Percentiles rank a stretch among this genome's conserved stretches.
Evolutionary conservation across 2,888 invertebrate genomes (phyloP).

Genomic region (Ellobium chinense): DNA sequence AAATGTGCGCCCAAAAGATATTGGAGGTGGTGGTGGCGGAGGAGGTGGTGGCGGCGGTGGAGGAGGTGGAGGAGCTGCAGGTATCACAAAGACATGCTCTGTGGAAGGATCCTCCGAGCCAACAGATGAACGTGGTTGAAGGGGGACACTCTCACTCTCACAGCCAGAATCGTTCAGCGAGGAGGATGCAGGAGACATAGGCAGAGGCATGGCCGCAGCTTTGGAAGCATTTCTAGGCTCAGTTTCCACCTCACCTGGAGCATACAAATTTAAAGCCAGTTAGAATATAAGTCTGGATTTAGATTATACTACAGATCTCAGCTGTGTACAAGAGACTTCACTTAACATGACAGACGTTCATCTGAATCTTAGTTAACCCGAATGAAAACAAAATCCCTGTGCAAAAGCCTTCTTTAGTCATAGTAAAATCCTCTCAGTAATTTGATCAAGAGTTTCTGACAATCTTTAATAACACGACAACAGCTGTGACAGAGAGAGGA

Average conservation of each 20-base stretch:
- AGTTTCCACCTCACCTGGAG: background rate
- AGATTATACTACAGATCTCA: too few relatives aligned
- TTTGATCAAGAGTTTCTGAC: too few relatives aligned
- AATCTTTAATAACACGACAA: too few relatives aligned
- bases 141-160: conserved; percentile 27
- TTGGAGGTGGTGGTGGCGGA: conserved; percentile 54
- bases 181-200: conserved; percentile 45
- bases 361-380: too few relatives aligned
- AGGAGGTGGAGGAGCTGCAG: conserved; percentile 54
- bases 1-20: conserved; percentile 57
- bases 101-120: conserved; percentile 30
- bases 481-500: too few relatives aligned
- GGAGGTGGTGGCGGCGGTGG: conserved; percentile 52
- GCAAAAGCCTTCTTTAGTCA: too few relatives aligned
- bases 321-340: too few relatives aligned
- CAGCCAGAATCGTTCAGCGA: conserved; percentile 36
- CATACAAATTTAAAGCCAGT: background rate
- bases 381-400: too few relatives aligned
- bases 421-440: too few relatives aligned
- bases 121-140: conserved; percentile 22
- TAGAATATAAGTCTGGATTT: too few relatives aligned
- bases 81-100: conserved; percentile 22
- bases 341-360: too few relatives aligned
- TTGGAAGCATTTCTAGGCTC: background rate
- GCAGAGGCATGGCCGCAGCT: conserved; percentile 26